Evolutionary conservation across 2,113 vertebrate species (phyloP), one percentile per base, ranked within the genome.

Genomic region (Morphnarchus princeps): DNA sequence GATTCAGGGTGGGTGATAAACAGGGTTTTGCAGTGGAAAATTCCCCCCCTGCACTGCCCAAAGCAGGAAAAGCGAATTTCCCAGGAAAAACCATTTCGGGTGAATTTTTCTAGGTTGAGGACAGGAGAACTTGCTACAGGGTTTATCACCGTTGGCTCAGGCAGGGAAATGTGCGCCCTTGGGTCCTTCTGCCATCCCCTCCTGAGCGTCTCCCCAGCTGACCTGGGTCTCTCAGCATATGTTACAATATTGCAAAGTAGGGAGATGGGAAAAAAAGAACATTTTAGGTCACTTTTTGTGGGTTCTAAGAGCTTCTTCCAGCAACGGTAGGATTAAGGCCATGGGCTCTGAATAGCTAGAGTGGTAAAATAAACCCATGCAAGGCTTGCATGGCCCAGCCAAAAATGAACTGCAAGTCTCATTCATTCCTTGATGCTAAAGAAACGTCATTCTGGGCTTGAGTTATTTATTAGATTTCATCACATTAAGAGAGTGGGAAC

Each of bases 401-500:
- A 54, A 69, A 71, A 29, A 19, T 18, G 42, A 66, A 63, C 70
- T 76, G 65, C 22, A 14, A 67, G 71, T 32, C 29, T 91, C 79
- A 13, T 58, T 87, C 87, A 13, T 59, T 85, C 83, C 88, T 82
- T 50, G 59, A 1, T 52, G 69, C 81, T 40, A 81, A 83, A 79
- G 45, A 61, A 80, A 40, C 70, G 22, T 61, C 31, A 11, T 28
- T 90, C 58, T 10, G n/a, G 77, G 43, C 49, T 66, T 2, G 42
- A 86, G 89, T 95, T 95, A 80, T 96, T 95, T 82, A 81, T 92
- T 45, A 38, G 61, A 3, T n/a, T 70, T 76, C 87, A 69, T 88
- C 81, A 57, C 52, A 10, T 93, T 81, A 84, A 90, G 29, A 26
- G 85, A 92, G 58, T 7, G 42, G 89, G 86, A 55, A 15, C 74